Percentiles rank a stretch among this genome's conserved stretches.
Evolutionary conservation across 1,140 invertebrate genomes (phyloP).

Genomic region (Nomia melanderi): DNA sequence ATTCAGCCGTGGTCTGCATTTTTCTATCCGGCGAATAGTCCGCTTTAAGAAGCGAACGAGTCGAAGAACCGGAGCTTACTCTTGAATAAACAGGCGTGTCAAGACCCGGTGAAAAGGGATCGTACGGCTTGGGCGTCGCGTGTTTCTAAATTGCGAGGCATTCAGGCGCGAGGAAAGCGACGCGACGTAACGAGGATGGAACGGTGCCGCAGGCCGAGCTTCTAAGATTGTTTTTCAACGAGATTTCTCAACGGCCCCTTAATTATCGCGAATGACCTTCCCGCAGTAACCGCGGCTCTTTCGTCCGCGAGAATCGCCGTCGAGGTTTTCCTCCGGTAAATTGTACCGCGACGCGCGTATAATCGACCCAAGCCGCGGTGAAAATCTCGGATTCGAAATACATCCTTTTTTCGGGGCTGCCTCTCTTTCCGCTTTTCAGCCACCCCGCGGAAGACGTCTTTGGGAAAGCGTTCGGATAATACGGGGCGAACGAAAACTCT

Average conservation of each 20-base stretch:
- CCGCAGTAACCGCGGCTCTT: neutral
- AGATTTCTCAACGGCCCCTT: conserved; percentile 1
- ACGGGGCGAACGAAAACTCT: neutral
- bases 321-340: neutral
- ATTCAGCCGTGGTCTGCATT: neutral
- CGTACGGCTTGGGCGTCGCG: neutral
- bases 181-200: neutral
- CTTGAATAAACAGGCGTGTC: no score
- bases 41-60: neutral
- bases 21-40: neutral
- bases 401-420: no score
- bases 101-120: conserved; percentile 11
- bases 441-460: neutral
- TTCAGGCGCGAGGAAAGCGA: neutral
- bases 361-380: neutral
- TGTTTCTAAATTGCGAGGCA: neutral
- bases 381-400: no score
- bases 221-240: conserved; percentile 27
- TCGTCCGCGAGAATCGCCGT: neutral
- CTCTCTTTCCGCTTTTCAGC: neutral
- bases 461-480: conserved; percentile 2
- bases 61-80: no score
- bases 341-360: neutral
- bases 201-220: neutral
- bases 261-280: conserved; percentile 13